Evolutionary conservation across 2,113 vertebrate species (phyloP).

Genomic region (Polypterus bichir): DNA sequence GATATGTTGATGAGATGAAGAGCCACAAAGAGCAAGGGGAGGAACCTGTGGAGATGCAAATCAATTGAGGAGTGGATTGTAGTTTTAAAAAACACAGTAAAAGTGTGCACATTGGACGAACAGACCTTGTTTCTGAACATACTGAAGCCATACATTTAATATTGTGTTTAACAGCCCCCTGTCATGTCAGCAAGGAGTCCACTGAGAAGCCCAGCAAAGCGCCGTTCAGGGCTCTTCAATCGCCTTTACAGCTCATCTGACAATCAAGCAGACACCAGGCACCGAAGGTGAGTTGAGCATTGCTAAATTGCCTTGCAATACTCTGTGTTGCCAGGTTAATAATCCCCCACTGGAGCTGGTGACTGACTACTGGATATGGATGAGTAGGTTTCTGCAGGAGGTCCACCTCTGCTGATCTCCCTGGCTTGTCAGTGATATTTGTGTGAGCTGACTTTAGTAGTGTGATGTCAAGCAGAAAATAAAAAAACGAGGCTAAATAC

Average conservation of each 20-base stretch:
- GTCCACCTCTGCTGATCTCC: no score
- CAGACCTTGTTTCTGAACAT: no score
- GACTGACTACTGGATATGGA: background rate
- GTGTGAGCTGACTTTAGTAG: no score
- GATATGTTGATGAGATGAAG: no score
- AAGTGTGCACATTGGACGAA: no score
- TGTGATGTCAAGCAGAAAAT: no score
- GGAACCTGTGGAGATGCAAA: no score
- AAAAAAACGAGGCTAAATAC: background rate
- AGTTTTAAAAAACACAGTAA: no score
- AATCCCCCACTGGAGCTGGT: background rate
- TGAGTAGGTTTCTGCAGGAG: background rate
- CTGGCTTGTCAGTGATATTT: no score
- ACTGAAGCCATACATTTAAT: no score
- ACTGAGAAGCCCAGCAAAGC: conserved; percentile 82
- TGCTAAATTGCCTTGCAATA: background rate
- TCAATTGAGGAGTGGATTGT: no score
- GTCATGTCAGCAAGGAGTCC: conserved; percentile 58
- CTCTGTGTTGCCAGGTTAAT: background rate
- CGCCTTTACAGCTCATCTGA: conserved; percentile 77
- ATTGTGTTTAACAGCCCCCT: conserved; percentile 56
- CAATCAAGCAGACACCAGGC: conserved; percentile 61
- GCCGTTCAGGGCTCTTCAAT: conserved; percentile 77
- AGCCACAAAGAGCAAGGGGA: no score
- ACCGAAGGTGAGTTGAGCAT: conserved; percentile 46